Percentiles rank a stretch among this genome's conserved stretches.
Conservation (phyloP, 2,113 vertebrate genomes). For the Chlamydotis undulata region DNA sequence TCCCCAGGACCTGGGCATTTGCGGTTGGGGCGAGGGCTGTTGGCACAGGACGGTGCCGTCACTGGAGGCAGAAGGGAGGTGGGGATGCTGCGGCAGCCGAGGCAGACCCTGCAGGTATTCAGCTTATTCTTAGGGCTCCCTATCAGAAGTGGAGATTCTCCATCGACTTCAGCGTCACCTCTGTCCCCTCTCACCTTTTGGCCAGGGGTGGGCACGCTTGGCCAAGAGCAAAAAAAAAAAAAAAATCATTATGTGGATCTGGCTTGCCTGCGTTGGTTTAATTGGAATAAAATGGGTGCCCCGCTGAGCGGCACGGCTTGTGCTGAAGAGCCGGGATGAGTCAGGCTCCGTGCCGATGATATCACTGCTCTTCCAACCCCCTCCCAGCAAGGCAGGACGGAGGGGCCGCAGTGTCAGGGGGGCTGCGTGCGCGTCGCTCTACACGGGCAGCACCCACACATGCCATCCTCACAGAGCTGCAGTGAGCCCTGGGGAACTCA, state of each 20-base stretch:
- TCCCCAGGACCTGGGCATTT: background rate
- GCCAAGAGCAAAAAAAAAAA: background rate
- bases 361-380: slow-evolving; percentile 2
- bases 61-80: background rate
- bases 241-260: background rate
- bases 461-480: rapidly evolving
- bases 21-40: background rate
- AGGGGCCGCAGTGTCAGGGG: background rate
- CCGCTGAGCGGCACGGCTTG: slow-evolving; percentile 17
- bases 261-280: background rate
- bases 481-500: background rate
- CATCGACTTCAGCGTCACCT: background rate
- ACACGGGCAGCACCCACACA: background rate
- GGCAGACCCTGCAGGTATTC: background rate
- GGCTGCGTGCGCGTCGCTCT: background rate
- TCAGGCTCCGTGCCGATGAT: slow-evolving; percentile 32
- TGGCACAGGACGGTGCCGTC: background rate
- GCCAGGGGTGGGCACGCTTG: background rate
- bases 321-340: slow-evolving; percentile 33
- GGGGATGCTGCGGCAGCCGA: background rate
- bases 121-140: background rate
- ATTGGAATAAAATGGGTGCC: slow-evolving; percentile 36
- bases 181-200: background rate
- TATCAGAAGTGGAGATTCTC: background rate
- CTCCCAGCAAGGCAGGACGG: background rate